Conservation (phyloP, 2,888 invertebrate genomes). For the Torymus auratus region DNA sequence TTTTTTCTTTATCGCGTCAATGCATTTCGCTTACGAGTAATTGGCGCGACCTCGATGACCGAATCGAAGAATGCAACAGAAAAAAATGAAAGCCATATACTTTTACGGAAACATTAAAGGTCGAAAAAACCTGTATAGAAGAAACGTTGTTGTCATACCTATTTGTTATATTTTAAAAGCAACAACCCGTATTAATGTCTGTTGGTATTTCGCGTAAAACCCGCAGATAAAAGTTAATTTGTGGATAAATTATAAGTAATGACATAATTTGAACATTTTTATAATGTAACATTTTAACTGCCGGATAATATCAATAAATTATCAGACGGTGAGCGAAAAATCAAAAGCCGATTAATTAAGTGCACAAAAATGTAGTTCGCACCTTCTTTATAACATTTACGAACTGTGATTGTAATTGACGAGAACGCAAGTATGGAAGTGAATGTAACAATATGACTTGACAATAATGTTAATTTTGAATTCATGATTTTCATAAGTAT, state of each 20-base stretch:
- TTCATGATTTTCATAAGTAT: slow-evolving; percentile 11
- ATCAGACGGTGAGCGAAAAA: too few species aligned
- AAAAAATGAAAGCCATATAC: neutral
- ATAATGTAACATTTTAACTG: neutral
- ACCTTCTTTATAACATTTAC: neutral
- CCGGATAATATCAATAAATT: too few species aligned
- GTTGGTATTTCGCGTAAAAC: too few species aligned
- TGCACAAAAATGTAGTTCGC: neutral
- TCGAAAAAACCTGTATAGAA: neutral
- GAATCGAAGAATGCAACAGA: slow-evolving; percentile 13
- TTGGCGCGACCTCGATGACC: slow-evolving; percentile 20
- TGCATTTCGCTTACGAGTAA: slow-evolving; percentile 13
- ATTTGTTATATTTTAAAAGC: too few species aligned
- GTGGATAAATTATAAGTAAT: neutral
- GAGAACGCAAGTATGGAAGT: neutral
- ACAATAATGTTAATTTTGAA: slow-evolving; percentile 30
- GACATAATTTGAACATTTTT: neutral
- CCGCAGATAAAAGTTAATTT: neutral
- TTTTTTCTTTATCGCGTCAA: slow-evolving; percentile 16
- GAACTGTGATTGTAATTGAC: neutral
- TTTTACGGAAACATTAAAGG: slow-evolving; percentile 26
- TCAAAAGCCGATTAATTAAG: too few species aligned
- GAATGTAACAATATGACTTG: slow-evolving; percentile 26
- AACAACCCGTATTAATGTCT: too few species aligned
- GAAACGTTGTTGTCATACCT: too few species aligned